A percentile compares a stretch with the other conserved stretches of the same genome.
These are phyloP conservation scores for Percopsis transmontana DNA, from an alignment of 2,113 vertebrate species.

Conservation along the genomic window DNA sequence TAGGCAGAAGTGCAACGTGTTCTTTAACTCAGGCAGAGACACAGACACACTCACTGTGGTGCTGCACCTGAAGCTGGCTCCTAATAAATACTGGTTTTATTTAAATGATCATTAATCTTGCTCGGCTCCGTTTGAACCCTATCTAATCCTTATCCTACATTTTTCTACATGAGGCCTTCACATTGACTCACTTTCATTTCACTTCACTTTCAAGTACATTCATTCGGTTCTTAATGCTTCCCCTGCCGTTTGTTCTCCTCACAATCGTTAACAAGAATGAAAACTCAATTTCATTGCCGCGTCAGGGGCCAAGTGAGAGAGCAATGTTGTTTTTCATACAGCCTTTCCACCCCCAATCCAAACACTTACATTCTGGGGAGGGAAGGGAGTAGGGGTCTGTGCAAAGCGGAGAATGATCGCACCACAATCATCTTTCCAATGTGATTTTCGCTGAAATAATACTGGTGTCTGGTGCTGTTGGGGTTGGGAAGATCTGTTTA, in stretches of 20 bases:
- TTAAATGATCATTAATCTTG: slow-evolving; percentile 63
- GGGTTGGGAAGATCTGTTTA: slow-evolving; percentile 1
- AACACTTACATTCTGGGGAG: slow-evolving; percentile 2
- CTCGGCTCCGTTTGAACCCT: slow-evolving; percentile 31
- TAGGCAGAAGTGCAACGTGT: slow-evolving; percentile 15
- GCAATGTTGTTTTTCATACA: background rate
- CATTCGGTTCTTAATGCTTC: slow-evolving; percentile 38
- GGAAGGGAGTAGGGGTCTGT: background rate
- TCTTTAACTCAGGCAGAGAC: slow-evolving; percentile 1
- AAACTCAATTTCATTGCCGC: slow-evolving; percentile 3
- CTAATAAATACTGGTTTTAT: slow-evolving; percentile 56
- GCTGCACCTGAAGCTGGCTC: slow-evolving; percentile 39
- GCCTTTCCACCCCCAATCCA: background rate
- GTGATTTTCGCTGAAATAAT: background rate
- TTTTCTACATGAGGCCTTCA: slow-evolving; percentile 50
- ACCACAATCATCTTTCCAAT: background rate
- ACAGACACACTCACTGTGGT: background rate
- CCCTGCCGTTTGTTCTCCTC: slow-evolving; percentile 30
- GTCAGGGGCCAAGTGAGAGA: slow-evolving; percentile 6
- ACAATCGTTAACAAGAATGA: slow-evolving; percentile 12
- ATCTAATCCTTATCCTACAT: slow-evolving; percentile 37
- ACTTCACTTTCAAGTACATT: slow-evolving; percentile 55
- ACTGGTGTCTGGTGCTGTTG: background rate
- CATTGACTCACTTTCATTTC: slow-evolving; percentile 63
- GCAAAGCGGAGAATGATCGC: background rate